Evolutionary conservation across 1,140 invertebrate species (phyloP).

Genomic region (Triops longicaudatus): DNA sequence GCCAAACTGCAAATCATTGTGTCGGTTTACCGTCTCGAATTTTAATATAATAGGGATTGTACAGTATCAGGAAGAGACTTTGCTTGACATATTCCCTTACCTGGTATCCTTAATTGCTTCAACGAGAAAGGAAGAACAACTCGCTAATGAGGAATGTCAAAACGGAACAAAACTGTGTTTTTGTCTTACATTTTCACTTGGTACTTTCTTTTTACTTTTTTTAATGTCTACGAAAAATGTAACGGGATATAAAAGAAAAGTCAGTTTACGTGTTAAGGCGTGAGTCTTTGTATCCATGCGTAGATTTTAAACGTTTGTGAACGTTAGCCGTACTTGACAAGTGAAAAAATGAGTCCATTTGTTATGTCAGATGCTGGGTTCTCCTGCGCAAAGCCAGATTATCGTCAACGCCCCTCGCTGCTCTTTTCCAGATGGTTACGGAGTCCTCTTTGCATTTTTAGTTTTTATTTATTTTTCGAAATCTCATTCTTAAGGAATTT

Average conservation of each 20-base stretch:
- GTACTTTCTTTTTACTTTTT: neutral
- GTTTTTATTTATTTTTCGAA: neutral
- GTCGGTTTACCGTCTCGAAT: too few species aligned
- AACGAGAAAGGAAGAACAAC: too few species aligned
- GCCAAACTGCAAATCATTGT: too few species aligned
- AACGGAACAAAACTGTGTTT: too few species aligned
- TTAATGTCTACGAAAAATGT: neutral
- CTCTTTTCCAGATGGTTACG: neutral
- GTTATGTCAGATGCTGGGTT: neutral
- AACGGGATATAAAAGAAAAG: neutral
- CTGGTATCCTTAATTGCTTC: too few species aligned
- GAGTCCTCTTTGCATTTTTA: neutral
- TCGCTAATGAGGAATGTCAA: too few species aligned
- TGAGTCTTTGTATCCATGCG: too few species aligned
- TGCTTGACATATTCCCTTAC: too few species aligned
- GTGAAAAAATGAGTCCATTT: neutral
- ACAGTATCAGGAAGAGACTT: too few species aligned
- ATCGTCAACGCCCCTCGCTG: neutral
- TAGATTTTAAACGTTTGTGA: neutral
- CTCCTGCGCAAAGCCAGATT: neutral
- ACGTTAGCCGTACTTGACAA: neutral
- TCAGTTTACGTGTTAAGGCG: too few species aligned
- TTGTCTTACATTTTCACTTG: neutral
- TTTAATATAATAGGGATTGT: too few species aligned
- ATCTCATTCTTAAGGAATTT: neutral